phyloP scores from a whole-genome alignment of 1,140 invertebrate species.

The Ooceraea biroi region DNA sequence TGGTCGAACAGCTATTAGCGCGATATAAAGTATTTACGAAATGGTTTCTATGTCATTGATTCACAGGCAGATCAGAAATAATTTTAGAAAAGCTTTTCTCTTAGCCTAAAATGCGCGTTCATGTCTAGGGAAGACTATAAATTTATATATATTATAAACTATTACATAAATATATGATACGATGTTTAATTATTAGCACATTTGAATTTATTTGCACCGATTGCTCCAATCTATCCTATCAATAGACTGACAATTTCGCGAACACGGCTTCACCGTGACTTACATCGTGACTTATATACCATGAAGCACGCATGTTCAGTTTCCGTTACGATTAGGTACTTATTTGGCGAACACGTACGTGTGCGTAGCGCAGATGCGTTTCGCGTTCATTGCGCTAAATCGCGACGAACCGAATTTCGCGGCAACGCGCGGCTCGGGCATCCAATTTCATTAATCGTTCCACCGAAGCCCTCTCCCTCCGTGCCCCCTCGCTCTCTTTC shows the following conservation, averaged over 20 bases:
- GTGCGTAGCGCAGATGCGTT: background rate
- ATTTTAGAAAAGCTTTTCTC: background rate
- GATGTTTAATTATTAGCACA: no score
- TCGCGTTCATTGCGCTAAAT: slow-evolving; percentile 34
- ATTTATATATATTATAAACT: no score
- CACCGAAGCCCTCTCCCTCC: slow-evolving; percentile 62
- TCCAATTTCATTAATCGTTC: slow-evolving; percentile 76
- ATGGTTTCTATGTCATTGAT: background rate
- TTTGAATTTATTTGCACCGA: no score
- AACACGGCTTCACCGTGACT: background rate
- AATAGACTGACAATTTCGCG: no score
- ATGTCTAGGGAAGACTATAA: background rate
- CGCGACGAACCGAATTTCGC: slow-evolving; percentile 62
- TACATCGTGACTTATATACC: background rate
- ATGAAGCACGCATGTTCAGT: background rate
- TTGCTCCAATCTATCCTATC: no score
- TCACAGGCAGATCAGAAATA: background rate
- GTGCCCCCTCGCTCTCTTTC: background rate
- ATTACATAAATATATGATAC: no score
- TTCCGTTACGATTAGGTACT: background rate
- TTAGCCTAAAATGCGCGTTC: background rate
- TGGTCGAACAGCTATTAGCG: slow-evolving; percentile 59
- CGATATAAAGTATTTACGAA: slow-evolving; percentile 31
- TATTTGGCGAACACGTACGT: background rate
- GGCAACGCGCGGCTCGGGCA: slow-evolving; percentile 34